Percentiles rank a stretch among this genome's conserved stretches.
Conservation (phyloP, 2,113 vertebrate genomes). For the Felis chaus region DNA sequence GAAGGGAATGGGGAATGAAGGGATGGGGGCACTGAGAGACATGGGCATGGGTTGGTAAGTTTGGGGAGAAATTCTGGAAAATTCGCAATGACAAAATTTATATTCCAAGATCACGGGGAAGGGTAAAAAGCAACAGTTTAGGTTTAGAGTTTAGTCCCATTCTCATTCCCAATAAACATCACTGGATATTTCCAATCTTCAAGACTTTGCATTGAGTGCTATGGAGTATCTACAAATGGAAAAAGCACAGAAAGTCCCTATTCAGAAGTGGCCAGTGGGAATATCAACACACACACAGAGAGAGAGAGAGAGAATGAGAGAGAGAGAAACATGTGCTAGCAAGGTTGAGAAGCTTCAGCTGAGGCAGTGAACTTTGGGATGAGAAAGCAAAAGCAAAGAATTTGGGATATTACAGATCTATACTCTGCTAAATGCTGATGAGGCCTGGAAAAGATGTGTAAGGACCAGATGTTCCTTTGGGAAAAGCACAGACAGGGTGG, state of each 20-base stretch:
- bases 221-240: not conserved
- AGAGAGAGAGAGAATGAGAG: no score
- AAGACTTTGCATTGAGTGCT: not conserved
- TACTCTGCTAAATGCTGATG: not conserved
- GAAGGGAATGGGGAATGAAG: not conserved
- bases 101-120: not conserved
- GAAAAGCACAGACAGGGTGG: not conserved
- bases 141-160: not conserved
- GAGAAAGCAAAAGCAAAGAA: not conserved
- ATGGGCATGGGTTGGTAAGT: not conserved
- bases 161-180: not conserved
- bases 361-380: no score
- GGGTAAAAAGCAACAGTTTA: not conserved
- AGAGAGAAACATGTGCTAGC: no score
- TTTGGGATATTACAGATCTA: not conserved
- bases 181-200: not conserved
- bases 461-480: not conserved
- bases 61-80: not conserved
- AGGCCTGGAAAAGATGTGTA: not conserved
- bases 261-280: not conserved
- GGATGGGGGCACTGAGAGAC: not conserved
- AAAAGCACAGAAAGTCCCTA: not conserved
- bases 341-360: no score
- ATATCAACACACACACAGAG: not conserved
- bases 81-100: not conserved